A percentile compares a stretch with the other conserved stretches of the same genome.
Evolutionary conservation across 2,113 vertebrate genomes (phyloP).

Genomic region (Podilymbus podiceps): DNA sequence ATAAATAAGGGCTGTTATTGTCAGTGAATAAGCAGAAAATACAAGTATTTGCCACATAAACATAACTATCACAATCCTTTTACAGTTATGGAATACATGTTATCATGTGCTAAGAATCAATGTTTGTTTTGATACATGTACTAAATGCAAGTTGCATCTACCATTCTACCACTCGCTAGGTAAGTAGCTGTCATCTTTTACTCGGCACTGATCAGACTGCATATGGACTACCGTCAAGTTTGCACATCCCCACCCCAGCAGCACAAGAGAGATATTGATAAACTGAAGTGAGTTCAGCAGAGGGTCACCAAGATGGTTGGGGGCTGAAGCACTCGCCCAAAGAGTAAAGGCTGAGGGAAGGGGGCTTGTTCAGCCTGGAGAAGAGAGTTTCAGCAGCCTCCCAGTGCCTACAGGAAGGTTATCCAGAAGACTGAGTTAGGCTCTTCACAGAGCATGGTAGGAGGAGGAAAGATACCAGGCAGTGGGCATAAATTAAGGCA

Average conservation of each 20-base stretch:
- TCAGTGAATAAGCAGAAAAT: not conserved
- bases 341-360: not conserved
- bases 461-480: not conserved
- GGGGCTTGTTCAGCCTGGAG: not conserved
- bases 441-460: not conserved
- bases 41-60: not conserved
- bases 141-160: not conserved
- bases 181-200: not conserved
- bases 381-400: not conserved
- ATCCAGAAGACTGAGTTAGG: no score
- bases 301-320: not conserved
- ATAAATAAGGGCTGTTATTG: not conserved
- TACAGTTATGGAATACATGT: rapidly evolving
- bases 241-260: not conserved
- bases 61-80: not conserved
- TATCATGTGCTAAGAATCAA: not conserved
- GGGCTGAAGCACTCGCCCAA: not conserved
- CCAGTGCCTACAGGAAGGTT: not conserved
- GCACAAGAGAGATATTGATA: not conserved
- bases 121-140: not conserved
- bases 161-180: not conserved
- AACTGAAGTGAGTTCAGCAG: not conserved
- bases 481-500: not conserved
- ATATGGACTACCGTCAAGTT: not conserved
- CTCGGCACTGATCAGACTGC: not conserved